These are phyloP conservation scores for Saccostrea echinata DNA, from an alignment of 1,140 invertebrate genomes.

Conservation along the genomic window DNA sequence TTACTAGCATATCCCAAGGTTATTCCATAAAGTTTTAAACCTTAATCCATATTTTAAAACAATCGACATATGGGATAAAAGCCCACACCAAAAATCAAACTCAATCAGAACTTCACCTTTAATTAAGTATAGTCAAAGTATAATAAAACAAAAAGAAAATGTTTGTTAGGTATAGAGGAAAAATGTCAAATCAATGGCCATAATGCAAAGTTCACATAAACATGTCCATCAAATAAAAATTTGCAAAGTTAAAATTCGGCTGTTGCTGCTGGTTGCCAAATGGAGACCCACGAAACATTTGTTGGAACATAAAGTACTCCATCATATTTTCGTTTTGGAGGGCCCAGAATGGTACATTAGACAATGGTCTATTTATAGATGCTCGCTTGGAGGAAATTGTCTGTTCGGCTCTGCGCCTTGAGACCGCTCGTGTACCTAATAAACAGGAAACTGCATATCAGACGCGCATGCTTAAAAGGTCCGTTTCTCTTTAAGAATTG, in stretches of 20 bases:
- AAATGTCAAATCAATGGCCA: background rate
- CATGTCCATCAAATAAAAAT: slow-evolving; percentile 12
- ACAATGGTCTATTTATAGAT: slow-evolving; percentile 19
- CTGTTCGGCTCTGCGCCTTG: slow-evolving; percentile 30
- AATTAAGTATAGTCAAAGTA: background rate
- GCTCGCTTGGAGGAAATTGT: slow-evolving; percentile 12
- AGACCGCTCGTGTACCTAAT: slow-evolving; percentile 35
- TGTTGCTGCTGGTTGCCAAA: slow-evolving; percentile 1
- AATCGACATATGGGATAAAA: background rate
- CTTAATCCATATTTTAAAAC: background rate
- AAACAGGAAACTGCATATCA: slow-evolving; percentile 35
- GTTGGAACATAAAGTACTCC: slow-evolving; percentile 33
- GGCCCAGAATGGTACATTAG: slow-evolving; percentile 10
- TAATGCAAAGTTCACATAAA: background rate
- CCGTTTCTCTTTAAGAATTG: background rate
- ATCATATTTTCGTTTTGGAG: slow-evolving; percentile 30
- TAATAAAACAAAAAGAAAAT: background rate
- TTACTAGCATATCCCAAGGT: no score
- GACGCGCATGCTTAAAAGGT: slow-evolving; percentile 25
- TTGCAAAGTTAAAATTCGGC: background rate
- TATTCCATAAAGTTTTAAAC: background rate
- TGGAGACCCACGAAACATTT: slow-evolving; percentile 11
- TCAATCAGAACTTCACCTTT: slow-evolving; percentile 22
- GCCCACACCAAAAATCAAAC: slow-evolving; percentile 23
- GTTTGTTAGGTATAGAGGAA: background rate